Conservation (phyloP, 2,888 invertebrate species). For the Eristalinus sepulchralis region DNA sequence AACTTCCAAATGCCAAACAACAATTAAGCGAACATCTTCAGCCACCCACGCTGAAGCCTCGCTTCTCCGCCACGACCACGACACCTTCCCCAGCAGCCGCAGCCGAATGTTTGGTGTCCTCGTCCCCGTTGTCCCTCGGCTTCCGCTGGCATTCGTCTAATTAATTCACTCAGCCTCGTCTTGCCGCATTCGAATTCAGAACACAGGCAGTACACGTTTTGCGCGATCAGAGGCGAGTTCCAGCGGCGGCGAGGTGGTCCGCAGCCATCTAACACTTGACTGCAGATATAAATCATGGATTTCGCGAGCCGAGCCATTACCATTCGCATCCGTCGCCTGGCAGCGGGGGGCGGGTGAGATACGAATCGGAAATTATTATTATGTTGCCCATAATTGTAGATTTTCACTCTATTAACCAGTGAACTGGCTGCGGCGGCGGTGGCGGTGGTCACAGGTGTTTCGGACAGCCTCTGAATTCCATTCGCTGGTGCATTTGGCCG, state of each 20-base stretch:
- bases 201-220: constrained; percentile 23
- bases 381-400: constrained; percentile 68
- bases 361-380: constrained; percentile 67
- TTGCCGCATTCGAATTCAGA: neutral
- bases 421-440: constrained; percentile 31
- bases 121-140: neutral
- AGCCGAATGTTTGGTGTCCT: neutral
- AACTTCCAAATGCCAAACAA: neutral
- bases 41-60: neutral
- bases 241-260: constrained; percentile 9
- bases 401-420: constrained; percentile 56
- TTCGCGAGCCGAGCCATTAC: constrained; percentile 24
- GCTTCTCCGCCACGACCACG: too few species aligned
- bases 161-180: constrained; percentile 12
- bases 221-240: constrained; percentile 19
- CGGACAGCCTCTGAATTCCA: constrained; percentile 63
- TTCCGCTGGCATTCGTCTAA: constrained; percentile 15
- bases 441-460: constrained; percentile 64
- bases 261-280: constrained; percentile 63
- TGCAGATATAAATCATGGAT: constrained; percentile 63
- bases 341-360: constrained; percentile 28
- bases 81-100: neutral
- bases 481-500: neutral
- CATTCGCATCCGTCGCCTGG: constrained; percentile 17
- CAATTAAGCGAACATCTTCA: neutral